A percentile compares a stretch with the other conserved stretches of the same genome.
Conservation (phyloP, 2,113 vertebrate species). For the Lutjanus erythropterus region DNA sequence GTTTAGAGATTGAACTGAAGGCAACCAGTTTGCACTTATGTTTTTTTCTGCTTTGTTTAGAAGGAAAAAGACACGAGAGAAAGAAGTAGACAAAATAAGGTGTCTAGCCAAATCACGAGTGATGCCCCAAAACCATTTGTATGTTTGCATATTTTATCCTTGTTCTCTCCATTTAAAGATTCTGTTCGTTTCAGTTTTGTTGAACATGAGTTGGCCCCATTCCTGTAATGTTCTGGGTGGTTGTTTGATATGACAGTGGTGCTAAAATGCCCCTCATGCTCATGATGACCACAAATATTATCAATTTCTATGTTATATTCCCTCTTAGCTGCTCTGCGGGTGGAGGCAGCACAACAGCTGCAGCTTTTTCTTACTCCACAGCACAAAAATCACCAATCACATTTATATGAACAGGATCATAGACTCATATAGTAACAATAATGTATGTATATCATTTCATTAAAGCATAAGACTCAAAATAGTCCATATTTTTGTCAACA, state of each 20-base stretch:
- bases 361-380: slow-evolving; percentile 13
- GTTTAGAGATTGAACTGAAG: no score
- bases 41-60: not conserved
- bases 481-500: not conserved
- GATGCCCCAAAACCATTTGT: not conserved
- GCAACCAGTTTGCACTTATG: not conserved
- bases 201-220: not conserved
- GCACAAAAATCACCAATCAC: slow-evolving; percentile 7
- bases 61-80: not conserved
- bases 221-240: not conserved
- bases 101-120: not conserved
- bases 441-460: not conserved
- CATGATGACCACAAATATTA: not conserved
- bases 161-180: not conserved
- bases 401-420: slow-evolving; percentile 3
- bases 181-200: not conserved
- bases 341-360: not conserved
- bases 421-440: not conserved
- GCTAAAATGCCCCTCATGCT: slow-evolving; percentile 1
- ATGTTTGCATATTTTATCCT: slow-evolving; percentile 16
- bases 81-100: not conserved
- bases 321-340: not conserved
- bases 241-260: slow-evolving; percentile 2
- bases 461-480: not conserved
- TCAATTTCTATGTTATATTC: not conserved